Conservation (phyloP, 2,113 vertebrate species). For the Camarhynchus parvulus region DNA sequence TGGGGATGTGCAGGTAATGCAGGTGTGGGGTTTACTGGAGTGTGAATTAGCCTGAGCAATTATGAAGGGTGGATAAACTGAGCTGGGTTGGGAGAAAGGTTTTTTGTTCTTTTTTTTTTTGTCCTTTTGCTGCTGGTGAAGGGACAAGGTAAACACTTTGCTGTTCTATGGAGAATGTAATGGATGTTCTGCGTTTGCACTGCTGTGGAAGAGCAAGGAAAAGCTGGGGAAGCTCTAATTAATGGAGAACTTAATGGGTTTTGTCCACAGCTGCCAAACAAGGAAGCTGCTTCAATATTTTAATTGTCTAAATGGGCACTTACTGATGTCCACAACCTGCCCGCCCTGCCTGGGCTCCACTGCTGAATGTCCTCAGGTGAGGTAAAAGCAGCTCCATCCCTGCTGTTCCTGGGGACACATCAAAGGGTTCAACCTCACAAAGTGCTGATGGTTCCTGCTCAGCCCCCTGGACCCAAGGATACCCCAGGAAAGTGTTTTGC, state of each 20-base stretch:
- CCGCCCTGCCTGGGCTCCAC: not conserved
- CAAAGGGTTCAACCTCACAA: not conserved
- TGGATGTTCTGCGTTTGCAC: not conserved
- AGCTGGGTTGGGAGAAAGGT: not conserved
- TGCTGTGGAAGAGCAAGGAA: not conserved
- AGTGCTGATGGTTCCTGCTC: not conserved
- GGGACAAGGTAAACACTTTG: not conserved
- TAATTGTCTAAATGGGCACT: not conserved
- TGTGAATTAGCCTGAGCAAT: slow-evolving; percentile 32
- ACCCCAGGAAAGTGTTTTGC: not conserved
- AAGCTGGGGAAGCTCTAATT: not conserved
- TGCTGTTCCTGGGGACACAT: not conserved
- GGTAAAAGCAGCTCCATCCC: not conserved
- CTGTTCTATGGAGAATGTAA: not conserved
- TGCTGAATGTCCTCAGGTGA: not conserved
- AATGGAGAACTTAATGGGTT: not conserved
- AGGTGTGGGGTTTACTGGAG: not conserved
- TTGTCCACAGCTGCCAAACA: not conserved
- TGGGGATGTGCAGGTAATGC: not conserved
- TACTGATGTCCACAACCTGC: not conserved
- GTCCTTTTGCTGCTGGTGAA: not conserved
- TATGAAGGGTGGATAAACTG: not conserved
- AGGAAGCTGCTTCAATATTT: not conserved
- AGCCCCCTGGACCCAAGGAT: not conserved
- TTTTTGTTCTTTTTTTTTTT: not conserved